Evolutionary conservation across 1,140 invertebrate genomes (phyloP).

Genomic region (Cyrtorhinus lividipennis): DNA sequence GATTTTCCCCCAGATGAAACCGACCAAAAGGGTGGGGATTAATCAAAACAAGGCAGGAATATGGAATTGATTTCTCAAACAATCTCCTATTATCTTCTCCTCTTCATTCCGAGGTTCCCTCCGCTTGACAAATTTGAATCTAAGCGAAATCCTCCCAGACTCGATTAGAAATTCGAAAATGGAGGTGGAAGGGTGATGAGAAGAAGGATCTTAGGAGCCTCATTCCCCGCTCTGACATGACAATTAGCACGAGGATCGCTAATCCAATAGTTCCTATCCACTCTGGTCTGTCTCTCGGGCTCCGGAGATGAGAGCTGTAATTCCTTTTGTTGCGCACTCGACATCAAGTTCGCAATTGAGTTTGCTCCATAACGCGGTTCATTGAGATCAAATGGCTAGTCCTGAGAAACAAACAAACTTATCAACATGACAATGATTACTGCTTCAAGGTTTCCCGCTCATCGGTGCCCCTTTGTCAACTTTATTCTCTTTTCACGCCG

Average conservation of each 20-base stretch:
- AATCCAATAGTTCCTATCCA: background rate
- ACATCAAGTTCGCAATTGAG: conserved; percentile 2
- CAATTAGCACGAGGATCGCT: conserved; percentile 3
- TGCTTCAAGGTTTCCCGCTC: background rate
- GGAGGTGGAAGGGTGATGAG: background rate
- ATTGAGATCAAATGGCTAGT: conserved; percentile 1
- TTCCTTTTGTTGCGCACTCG: conserved; percentile 1
- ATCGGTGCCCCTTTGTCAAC: background rate
- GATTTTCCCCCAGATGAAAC: background rate
- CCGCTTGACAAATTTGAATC: background rate
- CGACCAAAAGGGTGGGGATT: background rate
- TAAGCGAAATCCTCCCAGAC: background rate
- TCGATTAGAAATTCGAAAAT: conserved; percentile 4
- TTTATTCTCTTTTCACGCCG: no score
- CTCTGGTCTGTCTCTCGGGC: background rate
- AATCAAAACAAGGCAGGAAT: background rate
- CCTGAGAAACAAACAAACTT: background rate
- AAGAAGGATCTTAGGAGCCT: background rate
- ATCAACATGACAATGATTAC: background rate
- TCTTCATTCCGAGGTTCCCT: no score
- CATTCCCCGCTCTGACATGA: conserved; percentile 2
- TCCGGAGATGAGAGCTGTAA: conserved; percentile 4
- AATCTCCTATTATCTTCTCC: background rate
- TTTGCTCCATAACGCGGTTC: background rate
- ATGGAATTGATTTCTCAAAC: conserved; percentile 12